Conservation (phyloP, 2,888 invertebrate species). For the Tetragnatha montana region DNA sequence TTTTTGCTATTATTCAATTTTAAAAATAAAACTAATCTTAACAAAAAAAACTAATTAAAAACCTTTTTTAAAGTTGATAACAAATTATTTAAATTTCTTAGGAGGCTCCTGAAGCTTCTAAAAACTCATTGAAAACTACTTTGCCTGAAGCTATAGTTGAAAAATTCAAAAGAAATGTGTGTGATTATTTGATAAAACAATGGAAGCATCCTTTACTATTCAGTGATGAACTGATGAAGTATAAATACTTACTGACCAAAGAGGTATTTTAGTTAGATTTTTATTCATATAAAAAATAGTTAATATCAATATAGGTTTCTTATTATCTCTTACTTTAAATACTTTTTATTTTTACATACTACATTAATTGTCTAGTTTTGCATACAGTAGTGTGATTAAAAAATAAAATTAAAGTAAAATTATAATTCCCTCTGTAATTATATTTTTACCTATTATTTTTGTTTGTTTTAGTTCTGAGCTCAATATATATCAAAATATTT, state of each 20-base stretch:
- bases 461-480: too few relatives aligned
- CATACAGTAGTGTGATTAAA: too few relatives aligned
- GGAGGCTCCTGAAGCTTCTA: conserved; percentile 39
- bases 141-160: conserved; percentile 51
- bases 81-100: not conserved
- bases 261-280: conserved; percentile 20
- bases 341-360: not conserved
- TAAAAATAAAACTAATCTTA: not conserved
- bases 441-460: too few relatives aligned
- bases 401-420: too few relatives aligned
- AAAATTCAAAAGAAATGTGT: conserved; percentile 28
- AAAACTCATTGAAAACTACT: conserved; percentile 43
- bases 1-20: not conserved
- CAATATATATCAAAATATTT: too few relatives aligned
- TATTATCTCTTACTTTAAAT: not conserved
- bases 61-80: not conserved
- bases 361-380: not conserved
- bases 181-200: conserved; percentile 24
- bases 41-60: not conserved
- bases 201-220: conserved; percentile 31
- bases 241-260: conserved; percentile 45
- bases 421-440: too few relatives aligned
- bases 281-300: not conserved
- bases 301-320: not conserved
- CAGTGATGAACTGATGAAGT: conserved; percentile 25